Evolutionary conservation across 2,888 invertebrate species (phyloP).

Genomic region (Oscheius sp.): DNA sequence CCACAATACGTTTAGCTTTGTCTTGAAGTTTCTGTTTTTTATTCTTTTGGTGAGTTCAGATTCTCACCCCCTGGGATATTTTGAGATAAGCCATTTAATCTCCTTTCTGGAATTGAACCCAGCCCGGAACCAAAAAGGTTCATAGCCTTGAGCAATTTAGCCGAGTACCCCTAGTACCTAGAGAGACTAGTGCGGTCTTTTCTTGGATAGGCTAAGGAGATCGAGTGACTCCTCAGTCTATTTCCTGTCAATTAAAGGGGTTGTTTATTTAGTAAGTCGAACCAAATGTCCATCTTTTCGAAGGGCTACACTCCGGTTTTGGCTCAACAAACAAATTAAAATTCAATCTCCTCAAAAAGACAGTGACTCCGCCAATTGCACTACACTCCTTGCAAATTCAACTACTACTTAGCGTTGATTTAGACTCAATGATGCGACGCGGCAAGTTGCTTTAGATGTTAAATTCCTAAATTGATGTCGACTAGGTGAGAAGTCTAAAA

Average conservation of each 20-base stretch:
- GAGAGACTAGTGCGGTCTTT: background rate
- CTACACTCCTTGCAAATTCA: background rate
- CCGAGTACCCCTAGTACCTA: background rate
- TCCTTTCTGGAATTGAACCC: conserved; percentile 10
- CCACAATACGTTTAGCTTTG: background rate
- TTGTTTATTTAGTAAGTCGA: conserved; percentile 26
- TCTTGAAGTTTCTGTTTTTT: background rate
- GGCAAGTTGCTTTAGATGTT: background rate
- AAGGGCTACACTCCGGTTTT: background rate
- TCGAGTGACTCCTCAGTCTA: conserved; percentile 25
- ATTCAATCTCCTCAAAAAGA: conserved; percentile 1
- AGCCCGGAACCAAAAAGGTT: conserved; percentile 14
- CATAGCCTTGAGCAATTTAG: conserved; percentile 14
- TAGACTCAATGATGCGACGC: conserved; percentile 16
- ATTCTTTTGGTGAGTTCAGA: background rate
- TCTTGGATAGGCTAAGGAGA: conserved; percentile 22
- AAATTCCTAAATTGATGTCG: background rate
- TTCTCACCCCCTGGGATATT: too few species aligned
- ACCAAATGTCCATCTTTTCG: conserved; percentile 23
- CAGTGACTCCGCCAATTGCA: background rate
- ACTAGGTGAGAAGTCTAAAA: background rate
- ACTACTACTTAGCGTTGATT: conserved; percentile 19
- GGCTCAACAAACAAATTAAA: conserved; percentile 27
- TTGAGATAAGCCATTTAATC: background rate
- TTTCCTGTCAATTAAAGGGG: conserved; percentile 29